A percentile compares a stretch with the other conserved stretches of the same genome.
phyloP scores from a whole-genome alignment of 23 tunicate species.

The Trididemnum nubilum region DNA sequence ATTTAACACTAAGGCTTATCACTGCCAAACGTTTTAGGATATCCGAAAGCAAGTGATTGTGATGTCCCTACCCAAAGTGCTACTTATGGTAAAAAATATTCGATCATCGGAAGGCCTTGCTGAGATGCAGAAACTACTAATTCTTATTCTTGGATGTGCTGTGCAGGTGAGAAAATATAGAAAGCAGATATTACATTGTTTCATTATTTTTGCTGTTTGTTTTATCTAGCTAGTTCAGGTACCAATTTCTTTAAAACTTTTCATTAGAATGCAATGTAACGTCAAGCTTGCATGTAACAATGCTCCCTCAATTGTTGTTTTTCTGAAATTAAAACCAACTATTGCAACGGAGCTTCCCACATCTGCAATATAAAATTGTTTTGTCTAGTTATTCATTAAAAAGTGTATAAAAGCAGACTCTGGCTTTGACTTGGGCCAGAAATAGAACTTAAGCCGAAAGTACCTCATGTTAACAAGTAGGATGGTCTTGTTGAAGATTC shows the following conservation, averaged over 20 bases:
- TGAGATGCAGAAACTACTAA: constrained; percentile 74
- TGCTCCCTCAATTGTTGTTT: too few species aligned
- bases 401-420: too few species aligned
- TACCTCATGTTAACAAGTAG: too few species aligned
- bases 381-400: too few species aligned
- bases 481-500: too few species aligned
- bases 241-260: not conserved
- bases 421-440: too few species aligned
- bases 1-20: too few species aligned
- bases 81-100: constrained; percentile 41
- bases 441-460: too few species aligned
- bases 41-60: constrained; percentile 83
- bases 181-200: not conserved
- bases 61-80: constrained; percentile 71
- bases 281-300: not conserved
- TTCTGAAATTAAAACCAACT: too few species aligned
- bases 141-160: constrained; percentile 88
- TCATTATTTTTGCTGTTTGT: not conserved
- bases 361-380: too few species aligned
- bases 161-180: constrained; percentile 59
- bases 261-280: not conserved
- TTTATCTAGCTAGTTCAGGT: too few species aligned
- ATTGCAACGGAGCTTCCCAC: too few species aligned
- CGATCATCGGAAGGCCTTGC: constrained; percentile 66
- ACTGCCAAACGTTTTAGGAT: constrained; percentile 41